Evolutionary conservation across 2,888 invertebrate species (phyloP), one percentile per base, ranked within the genome.

Genomic region (Drosophila engyochracea): DNA sequence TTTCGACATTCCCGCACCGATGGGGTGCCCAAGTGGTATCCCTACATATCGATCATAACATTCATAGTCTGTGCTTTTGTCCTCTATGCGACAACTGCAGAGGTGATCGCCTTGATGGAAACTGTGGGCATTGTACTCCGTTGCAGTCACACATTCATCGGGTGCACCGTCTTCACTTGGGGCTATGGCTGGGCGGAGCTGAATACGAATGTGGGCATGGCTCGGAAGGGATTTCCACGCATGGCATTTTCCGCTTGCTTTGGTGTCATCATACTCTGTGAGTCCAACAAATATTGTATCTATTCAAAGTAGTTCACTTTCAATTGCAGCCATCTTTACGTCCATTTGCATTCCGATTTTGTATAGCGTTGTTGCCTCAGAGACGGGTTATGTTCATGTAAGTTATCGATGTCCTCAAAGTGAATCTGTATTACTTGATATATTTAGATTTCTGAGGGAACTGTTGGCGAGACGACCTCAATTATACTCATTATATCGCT

Each of bases 241-340:
- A 80, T 80, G 80, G 80, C 80, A 10, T 74, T 62, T 14, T 39
- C 71, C 4, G 64, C 80, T 2, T 80, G 80, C 53, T 59, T 66
- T n/a, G 77, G 77, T 3, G n/a, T 44, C 0, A 49, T 47, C 19
- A 55, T 80, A 14, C 59, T 77, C 16, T 28, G 80, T 77, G 51
- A 65, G 80, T 37, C 10, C 10, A 54, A 35, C 14, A 22, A n/a
- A n/a, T 7, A 14, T 10, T 41, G 41, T 1, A 41, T 55, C 4
- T 16, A 1, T 25, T n/a, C 3, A 30, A 9, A 7, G 22, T 19
- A 4, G 7, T 16, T 54, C 16, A 10, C 9, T 22, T 25, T 35
- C 3, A 16, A 31, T 16, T 9, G 1, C 22, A 80, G 80, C 49
- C 4, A 74, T 28, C 1, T 77, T 74, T 25, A 49, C 44, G 1